Evolutionary conservation across 2,797 vertebrate species (phyloP), one percentile per base, ranked within the genome.

Genomic region (Limosa lapponica): DNA sequence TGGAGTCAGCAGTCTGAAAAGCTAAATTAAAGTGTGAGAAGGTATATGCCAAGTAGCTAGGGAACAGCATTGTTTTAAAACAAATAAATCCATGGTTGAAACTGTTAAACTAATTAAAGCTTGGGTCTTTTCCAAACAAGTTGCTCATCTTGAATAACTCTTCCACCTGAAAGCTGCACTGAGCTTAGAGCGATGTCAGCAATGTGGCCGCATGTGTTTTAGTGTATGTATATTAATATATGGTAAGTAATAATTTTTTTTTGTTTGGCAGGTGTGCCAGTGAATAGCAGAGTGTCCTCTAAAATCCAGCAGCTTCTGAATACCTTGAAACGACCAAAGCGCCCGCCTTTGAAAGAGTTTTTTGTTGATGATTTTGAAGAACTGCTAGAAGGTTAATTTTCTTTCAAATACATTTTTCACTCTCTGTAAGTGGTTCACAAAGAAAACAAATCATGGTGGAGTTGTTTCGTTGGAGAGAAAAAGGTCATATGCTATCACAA

Each of bases 271-370:
- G 99, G 99, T 95, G 99, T 99, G 82, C 99, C 99, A 18, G 99
- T 99, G 96, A 99, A 98, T 97, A 99, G 99, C 97, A 99, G 99
- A 78, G 99, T 99, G 85, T 99, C 99, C 83, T 99, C 99, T 89
- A 99, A 99, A 98, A 99, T 99, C 98, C 99, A 99, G 97, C 99
- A 99, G 97, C 98, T 99, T 89, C 98, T 99, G 39, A 99, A 99
- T 95, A 99, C 99, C 30, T 98, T 99, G 97, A 99, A 99, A 98
- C 98, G 99, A 96, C 99, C 99, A 12, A 99, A 99, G 97, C 99
- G 99, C 23, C 99, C 99, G 7, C 99, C 99, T 1, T 95, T 99
- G 96, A 98, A 98, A 90, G 99, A 99, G 86, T 99, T 99, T 98
- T 99, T 99, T 78, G 98, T 99, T 84, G 99, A 99, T 48, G 99